A percentile compares a stretch with the other conserved stretches of the same genome.
phyloP scores from a whole-genome alignment of 2,113 vertebrate genomes.

The Acrocephalus arundinaceus region DNA sequence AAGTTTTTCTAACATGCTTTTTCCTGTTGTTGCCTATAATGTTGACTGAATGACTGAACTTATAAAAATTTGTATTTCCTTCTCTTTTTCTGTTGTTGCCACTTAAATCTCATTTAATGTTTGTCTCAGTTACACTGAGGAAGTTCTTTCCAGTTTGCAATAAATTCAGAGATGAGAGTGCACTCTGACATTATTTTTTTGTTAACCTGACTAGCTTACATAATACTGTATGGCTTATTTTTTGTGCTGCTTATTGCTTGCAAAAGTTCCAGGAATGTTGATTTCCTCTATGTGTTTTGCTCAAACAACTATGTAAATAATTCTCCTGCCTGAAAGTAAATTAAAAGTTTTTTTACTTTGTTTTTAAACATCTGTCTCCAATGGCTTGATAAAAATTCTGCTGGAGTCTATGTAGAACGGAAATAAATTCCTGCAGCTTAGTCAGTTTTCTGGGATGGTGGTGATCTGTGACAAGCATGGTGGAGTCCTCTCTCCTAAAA shows the following conservation, averaged over 20 bases:
- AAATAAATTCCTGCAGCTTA: not conserved
- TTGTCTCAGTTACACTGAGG: not conserved
- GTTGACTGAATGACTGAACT: not conserved
- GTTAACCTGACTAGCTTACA: not conserved
- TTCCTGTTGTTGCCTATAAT: not conserved
- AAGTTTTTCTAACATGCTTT: not conserved
- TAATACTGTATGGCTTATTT: not conserved
- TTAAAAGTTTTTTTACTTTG: not conserved
- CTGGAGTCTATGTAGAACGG: not conserved
- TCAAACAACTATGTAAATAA: slow-evolving; percentile 1
- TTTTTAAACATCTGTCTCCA: not conserved
- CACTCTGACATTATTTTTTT: not conserved
- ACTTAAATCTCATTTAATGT: not conserved
- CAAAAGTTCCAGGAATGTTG: not conserved
- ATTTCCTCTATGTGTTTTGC: not conserved
- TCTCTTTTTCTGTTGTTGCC: not conserved
- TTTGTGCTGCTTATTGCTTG: not conserved
- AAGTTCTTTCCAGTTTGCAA: not conserved
- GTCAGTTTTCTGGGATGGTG: not conserved
- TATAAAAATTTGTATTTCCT: not conserved
- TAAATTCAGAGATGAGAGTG: not conserved
- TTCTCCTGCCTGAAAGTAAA: not conserved
- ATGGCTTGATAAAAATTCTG: not conserved
- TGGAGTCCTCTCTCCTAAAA: not conserved
- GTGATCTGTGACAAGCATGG: not conserved